Evolutionary conservation across 2,797 vertebrate species (phyloP).

Genomic region (Philypnodon macrostomus): DNA sequence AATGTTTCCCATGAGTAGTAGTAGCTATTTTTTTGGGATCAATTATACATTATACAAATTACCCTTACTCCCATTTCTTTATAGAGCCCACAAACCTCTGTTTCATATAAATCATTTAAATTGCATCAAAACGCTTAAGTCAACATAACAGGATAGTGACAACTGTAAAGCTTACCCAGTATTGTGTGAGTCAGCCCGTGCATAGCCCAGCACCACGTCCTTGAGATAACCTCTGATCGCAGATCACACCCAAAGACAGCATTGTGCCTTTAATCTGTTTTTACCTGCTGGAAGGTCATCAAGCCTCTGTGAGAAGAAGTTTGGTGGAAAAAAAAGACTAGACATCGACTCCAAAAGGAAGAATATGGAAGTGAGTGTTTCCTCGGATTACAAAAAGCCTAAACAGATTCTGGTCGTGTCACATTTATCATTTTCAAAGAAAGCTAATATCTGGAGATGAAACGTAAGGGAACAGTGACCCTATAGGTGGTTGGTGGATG

Average conservation of each 20-base stretch:
- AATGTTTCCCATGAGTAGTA: no score
- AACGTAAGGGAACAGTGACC: constrained; percentile 47
- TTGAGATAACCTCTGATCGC: constrained; percentile 62
- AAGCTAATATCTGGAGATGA: constrained; percentile 55
- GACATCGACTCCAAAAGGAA: constrained; percentile 8
- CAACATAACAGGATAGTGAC: not conserved
- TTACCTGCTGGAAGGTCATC: constrained; percentile 64
- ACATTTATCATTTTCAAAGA: constrained; percentile 71
- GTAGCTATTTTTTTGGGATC: no score
- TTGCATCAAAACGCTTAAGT: not conserved
- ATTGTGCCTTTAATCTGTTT: constrained; percentile 66
- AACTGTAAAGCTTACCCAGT: constrained; percentile 9
- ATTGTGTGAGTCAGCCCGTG: constrained; percentile 15
- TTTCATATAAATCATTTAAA: no score
- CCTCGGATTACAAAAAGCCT: constrained; percentile 47
- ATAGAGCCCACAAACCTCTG: no score
- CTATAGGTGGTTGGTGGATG: constrained; percentile 20
- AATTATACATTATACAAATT: no score
- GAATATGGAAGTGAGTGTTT: constrained; percentile 24
- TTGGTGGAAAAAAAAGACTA: constrained; percentile 10
- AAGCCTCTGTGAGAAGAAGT: constrained; percentile 48
- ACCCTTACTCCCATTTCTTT: no score
- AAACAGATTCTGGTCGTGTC: constrained; percentile 58
- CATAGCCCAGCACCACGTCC: constrained; percentile 38
- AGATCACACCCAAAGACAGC: constrained; percentile 53